phyloP scores from a whole-genome alignment of 2,113 vertebrate genomes.

The Diphyllodes magnificus region DNA sequence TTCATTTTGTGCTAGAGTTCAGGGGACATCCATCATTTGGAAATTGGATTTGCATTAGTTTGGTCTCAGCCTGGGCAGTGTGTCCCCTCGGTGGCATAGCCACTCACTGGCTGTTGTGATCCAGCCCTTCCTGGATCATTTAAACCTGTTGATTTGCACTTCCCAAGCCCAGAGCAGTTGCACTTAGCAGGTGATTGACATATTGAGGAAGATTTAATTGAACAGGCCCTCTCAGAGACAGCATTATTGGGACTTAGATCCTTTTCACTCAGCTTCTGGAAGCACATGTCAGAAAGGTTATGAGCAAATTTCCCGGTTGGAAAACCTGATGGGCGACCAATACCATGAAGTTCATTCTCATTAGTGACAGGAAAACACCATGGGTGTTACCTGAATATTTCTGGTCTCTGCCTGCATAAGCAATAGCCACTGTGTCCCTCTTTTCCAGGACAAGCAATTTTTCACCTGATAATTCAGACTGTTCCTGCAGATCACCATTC shows the following conservation, averaged over 20 bases:
- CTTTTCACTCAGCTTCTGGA: neutral
- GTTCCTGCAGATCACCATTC: neutral
- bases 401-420: neutral
- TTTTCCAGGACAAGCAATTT: neutral
- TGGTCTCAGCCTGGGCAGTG: neutral
- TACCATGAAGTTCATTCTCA: neutral
- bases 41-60: neutral
- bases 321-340: neutral
- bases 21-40: neutral
- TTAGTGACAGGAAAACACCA: neutral
- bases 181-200: neutral
- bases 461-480: neutral
- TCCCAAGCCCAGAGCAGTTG: neutral
- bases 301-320: neutral
- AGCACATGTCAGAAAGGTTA: neutral
- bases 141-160: neutral
- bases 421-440: neutral
- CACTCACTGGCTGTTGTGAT: neutral
- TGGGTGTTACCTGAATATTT: neutral
- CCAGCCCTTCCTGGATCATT: neutral
- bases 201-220: neutral
- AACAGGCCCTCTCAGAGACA: neutral
- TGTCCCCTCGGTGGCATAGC: accelerated
- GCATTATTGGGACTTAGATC: neutral
- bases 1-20: neutral